A percentile compares a stretch with the other conserved stretches of the same genome.
Evolutionary conservation across 2,888 invertebrate genomes (phyloP).

Genomic region (Idaea dimidiata): DNA sequence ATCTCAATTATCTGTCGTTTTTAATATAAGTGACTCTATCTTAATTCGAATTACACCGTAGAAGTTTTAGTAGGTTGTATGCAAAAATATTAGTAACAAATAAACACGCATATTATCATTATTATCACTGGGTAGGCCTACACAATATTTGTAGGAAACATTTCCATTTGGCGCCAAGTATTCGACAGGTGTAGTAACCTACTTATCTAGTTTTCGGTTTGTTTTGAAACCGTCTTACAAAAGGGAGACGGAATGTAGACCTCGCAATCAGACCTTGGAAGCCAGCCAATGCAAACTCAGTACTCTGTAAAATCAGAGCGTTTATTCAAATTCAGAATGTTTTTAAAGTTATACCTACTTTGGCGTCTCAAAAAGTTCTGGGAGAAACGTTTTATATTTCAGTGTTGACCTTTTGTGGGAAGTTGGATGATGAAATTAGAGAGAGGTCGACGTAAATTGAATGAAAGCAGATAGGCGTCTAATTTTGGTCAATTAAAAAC

Average conservation of each 20-base stretch:
- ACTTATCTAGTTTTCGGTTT: background rate
- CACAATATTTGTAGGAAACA: too few species aligned
- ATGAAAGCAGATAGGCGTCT: background rate
- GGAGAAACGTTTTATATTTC: background rate
- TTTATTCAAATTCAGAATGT: constrained; percentile 14
- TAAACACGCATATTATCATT: too few species aligned
- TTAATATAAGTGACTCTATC: too few species aligned
- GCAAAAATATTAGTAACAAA: too few species aligned
- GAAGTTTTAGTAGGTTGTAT: too few species aligned
- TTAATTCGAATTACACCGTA: too few species aligned
- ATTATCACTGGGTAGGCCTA: too few species aligned
- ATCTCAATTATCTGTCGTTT: too few species aligned
- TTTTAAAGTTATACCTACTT: constrained; percentile 8
- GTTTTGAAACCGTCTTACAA: constrained; percentile 3
- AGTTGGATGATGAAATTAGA: background rate
- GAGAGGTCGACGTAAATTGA: background rate
- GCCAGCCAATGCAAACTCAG: constrained; percentile 19
- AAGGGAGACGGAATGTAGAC: constrained; percentile 9
- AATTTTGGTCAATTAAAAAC: constrained; percentile 1
- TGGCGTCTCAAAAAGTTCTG: background rate
- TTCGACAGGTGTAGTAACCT: background rate
- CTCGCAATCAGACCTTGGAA: constrained; percentile 27
- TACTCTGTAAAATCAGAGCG: constrained; percentile 15
- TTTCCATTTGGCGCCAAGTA: background rate
- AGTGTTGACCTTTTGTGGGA: background rate